Evolutionary conservation across 2,113 vertebrate genomes (phyloP).

Genomic region (Albula glossodonta): DNA sequence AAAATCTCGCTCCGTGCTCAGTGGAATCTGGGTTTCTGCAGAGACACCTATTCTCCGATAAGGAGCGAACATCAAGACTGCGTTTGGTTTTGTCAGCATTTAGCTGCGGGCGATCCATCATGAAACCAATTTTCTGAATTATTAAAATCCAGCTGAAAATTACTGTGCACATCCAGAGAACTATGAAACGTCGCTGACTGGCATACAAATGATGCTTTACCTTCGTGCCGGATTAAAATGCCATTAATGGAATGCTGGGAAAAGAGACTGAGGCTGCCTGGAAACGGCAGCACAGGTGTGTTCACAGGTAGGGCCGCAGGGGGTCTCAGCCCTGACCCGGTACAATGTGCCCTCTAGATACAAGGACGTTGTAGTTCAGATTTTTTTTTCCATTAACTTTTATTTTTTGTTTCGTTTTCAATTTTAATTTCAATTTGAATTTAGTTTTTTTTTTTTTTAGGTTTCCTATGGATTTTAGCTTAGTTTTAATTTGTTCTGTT

Average conservation of each 20-base stretch:
- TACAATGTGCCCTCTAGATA: too few species aligned
- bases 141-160: slow-evolving; percentile 18
- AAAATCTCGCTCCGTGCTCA: background rate
- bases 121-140: slow-evolving; percentile 22
- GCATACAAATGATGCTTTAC: slow-evolving; percentile 18
- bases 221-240: background rate
- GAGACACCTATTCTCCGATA: slow-evolving; percentile 6
- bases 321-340: too few species aligned
- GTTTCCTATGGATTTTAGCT: too few species aligned
- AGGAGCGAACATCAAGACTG: slow-evolving; percentile 2
- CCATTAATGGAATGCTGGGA: slow-evolving; percentile 2
- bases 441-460: too few species aligned
- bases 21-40: background rate
- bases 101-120: slow-evolving; percentile 12
- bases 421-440: too few species aligned
- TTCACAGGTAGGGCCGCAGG: too few species aligned
- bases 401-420: too few species aligned
- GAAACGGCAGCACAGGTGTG: background rate
- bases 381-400: too few species aligned
- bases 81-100: slow-evolving; percentile 2
- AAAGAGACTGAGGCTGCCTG: background rate
- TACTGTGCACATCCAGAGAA: slow-evolving; percentile 16
- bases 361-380: too few species aligned
- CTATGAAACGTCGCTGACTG: background rate
- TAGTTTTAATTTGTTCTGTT: too few species aligned